Conservation (phyloP, 2,888 invertebrate species). For the Scaptomyza tumidula region DNA sequence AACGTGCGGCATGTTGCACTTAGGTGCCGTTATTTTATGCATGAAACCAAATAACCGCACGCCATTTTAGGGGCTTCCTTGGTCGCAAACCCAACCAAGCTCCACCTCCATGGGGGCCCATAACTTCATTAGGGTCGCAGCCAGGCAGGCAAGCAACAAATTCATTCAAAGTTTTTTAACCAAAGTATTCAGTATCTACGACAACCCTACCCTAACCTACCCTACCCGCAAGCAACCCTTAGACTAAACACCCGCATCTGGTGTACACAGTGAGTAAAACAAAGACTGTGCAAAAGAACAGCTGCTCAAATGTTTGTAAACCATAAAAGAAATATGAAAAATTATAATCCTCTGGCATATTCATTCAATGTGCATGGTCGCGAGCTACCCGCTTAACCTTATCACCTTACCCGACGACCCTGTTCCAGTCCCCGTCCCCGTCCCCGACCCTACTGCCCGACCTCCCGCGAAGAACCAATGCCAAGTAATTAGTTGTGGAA, state of each 20-base stretch:
- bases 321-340: conserved; percentile 52
- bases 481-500: conserved; percentile 54
- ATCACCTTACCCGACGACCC: conserved; percentile 62
- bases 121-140: conserved; percentile 68
- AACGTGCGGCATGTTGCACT: conserved; percentile 56
- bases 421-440: conserved; percentile 17
- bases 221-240: neutral
- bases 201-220: neutral
- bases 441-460: conserved; percentile 1
- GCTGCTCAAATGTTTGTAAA: conserved; percentile 32
- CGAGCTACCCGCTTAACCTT: conserved; percentile 69
- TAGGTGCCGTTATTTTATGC: conserved; percentile 74
- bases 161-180: conserved; percentile 43
- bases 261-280: neutral
- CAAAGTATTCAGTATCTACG: conserved; percentile 15
- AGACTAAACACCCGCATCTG: conserved; percentile 4
- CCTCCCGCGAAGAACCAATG: neutral
- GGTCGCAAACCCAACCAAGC: conserved; percentile 2
- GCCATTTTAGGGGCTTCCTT: conserved; percentile 57
- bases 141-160: conserved; percentile 38
- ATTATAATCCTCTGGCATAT: conserved; percentile 66
- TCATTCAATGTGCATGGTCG: conserved; percentile 18
- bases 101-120: conserved; percentile 28
- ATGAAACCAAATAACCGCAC: conserved; percentile 73
- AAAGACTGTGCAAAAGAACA: conserved; percentile 7